Evolutionary conservation across 2,888 invertebrate species (phyloP).

Genomic region (Elmis aenea): DNA sequence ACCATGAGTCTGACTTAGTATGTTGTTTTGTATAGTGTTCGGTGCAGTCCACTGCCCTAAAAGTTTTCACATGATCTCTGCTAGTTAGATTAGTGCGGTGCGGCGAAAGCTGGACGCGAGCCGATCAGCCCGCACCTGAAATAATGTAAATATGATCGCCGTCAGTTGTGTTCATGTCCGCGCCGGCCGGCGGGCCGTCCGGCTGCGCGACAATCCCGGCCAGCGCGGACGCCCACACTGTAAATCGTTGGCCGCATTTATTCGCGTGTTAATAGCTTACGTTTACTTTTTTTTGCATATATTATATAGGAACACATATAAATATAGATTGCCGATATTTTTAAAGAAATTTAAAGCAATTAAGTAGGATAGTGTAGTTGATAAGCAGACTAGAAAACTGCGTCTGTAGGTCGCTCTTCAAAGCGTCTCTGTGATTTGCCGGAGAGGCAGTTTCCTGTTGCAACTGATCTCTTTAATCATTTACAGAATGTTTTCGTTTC

Average conservation of each 20-base stretch:
- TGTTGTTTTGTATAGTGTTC: constrained; percentile 26
- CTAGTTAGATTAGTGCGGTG: constrained; percentile 45
- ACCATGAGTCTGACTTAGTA: constrained; percentile 36
- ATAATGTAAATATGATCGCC: constrained; percentile 24
- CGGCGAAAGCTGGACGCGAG: constrained; percentile 41
- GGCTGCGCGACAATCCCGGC: constrained; percentile 13
- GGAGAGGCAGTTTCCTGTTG: constrained; percentile 41
- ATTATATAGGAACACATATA: constrained; percentile 23
- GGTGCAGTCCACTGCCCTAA: constrained; percentile 35
- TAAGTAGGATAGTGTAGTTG: constrained; percentile 37
- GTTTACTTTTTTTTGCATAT: constrained; percentile 31
- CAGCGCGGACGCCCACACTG: constrained; percentile 17
- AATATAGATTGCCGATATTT: constrained; percentile 41
- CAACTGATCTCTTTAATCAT: constrained; percentile 38
- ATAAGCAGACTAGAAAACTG: constrained; percentile 29
- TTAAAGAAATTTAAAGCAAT: constrained; percentile 46
- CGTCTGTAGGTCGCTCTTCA: constrained; percentile 46
- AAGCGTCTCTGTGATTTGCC: constrained; percentile 49
- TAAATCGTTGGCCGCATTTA: constrained; percentile 27
- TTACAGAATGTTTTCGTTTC: constrained; percentile 44
- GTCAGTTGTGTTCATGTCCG: constrained; percentile 24
- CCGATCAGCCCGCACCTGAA: constrained; percentile 43
- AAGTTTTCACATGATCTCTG: constrained; percentile 48
- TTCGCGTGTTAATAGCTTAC: constrained; percentile 41
- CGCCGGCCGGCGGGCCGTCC: constrained; percentile 12